Evolutionary conservation across 2,888 invertebrate species (phyloP), one percentile per base, ranked within the genome.

Genomic region (Synergus japonicus): DNA sequence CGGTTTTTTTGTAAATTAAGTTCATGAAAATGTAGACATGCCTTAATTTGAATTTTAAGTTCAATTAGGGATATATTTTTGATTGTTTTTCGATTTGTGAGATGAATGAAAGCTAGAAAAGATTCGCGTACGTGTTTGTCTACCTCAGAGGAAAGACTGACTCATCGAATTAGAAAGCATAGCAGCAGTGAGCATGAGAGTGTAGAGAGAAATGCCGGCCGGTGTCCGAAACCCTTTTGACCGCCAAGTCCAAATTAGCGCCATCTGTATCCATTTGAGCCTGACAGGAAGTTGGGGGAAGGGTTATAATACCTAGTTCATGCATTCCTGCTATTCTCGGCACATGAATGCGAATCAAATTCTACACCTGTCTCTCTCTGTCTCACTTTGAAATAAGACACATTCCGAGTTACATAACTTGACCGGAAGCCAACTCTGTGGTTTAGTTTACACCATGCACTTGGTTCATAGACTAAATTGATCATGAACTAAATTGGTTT

Each of bases 391-490:
- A 58, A 73, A 73, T 73, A 73, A 73, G 73, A 73, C 73, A 58
- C 73, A 73, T 73, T 73, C 73, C 41, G 37, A 41, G 73, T 73
- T 73, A 41, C 73, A 73, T 73, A 73, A 73, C 73, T 73, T 73
- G 73, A 73, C n/a, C 73, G 29, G 49, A 4, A 37, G 73, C 54
- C 73, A 73, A 73, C 54, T 73, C 54, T 73, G 73, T 54, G 73
- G 54, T 73, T 54, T 37, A 73, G 73, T 73, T 73, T 73, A 73
- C 54, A 73, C 73, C 37, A 12, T 73, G 41, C 73, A 49, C 73
- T 73, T 73, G 73, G n/a, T 37, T 73, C 41, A 15, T 58, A 37
- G n/a, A 73, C 73, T 73, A 73, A 73, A 73, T 73, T 73, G 73
- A 73, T 73, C 54, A 73, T 58, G 73, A 73, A 73, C 54, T 73